Conservation (phyloP, 2,113 vertebrate genomes). For the Salminus brasiliensis region DNA sequence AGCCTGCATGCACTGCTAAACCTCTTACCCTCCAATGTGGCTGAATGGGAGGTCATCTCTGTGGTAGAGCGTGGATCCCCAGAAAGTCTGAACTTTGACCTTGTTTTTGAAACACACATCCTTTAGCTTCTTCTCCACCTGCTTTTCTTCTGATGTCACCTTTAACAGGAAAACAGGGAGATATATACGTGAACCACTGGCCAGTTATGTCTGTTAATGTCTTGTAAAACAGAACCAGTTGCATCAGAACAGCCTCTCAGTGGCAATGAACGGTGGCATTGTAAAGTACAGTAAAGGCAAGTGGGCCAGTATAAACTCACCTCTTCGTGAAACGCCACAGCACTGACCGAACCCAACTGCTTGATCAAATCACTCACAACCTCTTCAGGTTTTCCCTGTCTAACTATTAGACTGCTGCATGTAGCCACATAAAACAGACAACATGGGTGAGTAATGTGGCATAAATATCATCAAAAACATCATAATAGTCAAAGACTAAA, state of each 20-base stretch:
- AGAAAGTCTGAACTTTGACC: constrained; percentile 78
- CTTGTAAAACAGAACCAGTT: too few relatives aligned
- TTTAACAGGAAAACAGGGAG: constrained; percentile 45
- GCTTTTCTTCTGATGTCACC: constrained; percentile 80
- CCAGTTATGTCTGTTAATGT: background rate
- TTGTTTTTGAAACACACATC: constrained; percentile 73
- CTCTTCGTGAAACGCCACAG: constrained; percentile 82
- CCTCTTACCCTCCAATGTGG: constrained; percentile 72
- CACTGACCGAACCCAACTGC: constrained; percentile 76
- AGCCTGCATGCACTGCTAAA: background rate
- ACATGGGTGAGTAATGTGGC: background rate
- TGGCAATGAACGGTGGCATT: background rate
- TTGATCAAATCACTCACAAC: constrained; percentile 76
- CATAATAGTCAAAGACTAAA: too few relatives aligned
- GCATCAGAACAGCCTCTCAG: too few relatives aligned
- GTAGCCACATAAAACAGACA: constrained; percentile 47
- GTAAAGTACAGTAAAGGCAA: background rate
- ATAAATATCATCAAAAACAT: too few relatives aligned
- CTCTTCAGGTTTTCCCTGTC: constrained; percentile 80
- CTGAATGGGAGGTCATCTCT: constrained; percentile 79
- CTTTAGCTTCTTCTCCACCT: constrained; percentile 74
- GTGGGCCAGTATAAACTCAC: constrained; percentile 63
- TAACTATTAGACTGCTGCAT: constrained; percentile 78
- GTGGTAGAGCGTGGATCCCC: constrained; percentile 82
- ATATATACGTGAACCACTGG: background rate